Conservation (phyloP, 2,888 invertebrate genomes). For the Sericinus montela region DNA sequence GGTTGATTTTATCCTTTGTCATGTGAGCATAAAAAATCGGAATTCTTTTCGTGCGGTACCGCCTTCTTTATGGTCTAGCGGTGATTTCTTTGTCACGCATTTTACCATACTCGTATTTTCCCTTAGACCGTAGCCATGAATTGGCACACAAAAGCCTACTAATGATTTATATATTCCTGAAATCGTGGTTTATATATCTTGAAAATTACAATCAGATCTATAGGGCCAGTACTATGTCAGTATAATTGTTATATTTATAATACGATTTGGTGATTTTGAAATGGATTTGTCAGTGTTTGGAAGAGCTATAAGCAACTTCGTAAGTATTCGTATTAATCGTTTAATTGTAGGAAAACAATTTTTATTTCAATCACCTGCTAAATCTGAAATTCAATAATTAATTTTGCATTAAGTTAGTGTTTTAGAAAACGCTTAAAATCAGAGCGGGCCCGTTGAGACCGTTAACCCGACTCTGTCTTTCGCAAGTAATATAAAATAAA, state of each 20-base stretch:
- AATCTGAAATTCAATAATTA: no score
- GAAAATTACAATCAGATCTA: no score
- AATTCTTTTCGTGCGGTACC: constrained; percentile 34
- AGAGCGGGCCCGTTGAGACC: no score
- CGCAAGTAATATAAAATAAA: no score
- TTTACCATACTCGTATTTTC: constrained; percentile 32
- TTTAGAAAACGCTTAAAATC: no score
- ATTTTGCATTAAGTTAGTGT: no score
- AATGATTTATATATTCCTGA: no score
- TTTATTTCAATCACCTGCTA: no score
- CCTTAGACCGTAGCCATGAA: constrained; percentile 6
- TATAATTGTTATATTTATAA: no score
- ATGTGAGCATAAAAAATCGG: constrained; percentile 58
- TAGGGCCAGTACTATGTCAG: no score
- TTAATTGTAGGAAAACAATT: background rate
- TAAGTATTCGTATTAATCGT: constrained; percentile 52
- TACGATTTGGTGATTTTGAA: constrained; percentile 3
- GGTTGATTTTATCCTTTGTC: constrained; percentile 48
- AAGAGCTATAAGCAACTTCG: constrained; percentile 63
- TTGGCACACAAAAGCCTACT: background rate
- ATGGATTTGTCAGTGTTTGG: constrained; percentile 67
- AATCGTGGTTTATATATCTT: no score
- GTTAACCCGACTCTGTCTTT: no score
- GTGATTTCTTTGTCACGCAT: constrained; percentile 57
- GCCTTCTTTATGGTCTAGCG: constrained; percentile 46